Evolutionary conservation across 2,113 vertebrate genomes (phyloP), one percentile per base, ranked within the genome.

Genomic region (Coreoperca whiteheadi): DNA sequence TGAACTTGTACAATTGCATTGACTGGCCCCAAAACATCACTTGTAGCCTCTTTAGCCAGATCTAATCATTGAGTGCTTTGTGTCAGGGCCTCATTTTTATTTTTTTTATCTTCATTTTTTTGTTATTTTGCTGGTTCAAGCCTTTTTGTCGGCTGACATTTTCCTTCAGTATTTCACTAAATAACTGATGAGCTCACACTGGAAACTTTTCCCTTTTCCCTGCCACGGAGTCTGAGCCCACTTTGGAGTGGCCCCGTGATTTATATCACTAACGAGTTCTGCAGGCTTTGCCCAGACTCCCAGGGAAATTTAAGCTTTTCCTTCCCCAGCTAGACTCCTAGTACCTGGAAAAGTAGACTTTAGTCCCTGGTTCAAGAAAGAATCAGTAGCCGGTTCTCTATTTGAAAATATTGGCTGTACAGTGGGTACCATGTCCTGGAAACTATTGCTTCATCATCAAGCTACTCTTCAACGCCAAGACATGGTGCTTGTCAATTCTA

Each of bases 131-230:
- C 75, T 84, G 59, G 75, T 84, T 89, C 41, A 39, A 68, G 34
- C 74, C 61, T 77, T 85, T 82, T 81, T 85, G 78, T 64, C 67
- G 59, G 68, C 88, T 93, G 89, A 88, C 89, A 93, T 94, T 95
- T 95, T 94, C 92, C 93, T 77, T 89, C 80, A 86, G 77, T 94
- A 88, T 92, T 95, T 91, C 74, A 92, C 87, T 73, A 88, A 95
- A 95, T 91, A 94, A 93, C 90, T 94, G 89, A 96, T 97, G 94
- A 96, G 87, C 91, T 96, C 95, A 96, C 82, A 81, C 70, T 95
- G 96, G 95, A 96, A 96, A 96, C 78, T 95, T 96, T 95, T 94
- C 90, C 86, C 53, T 81, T 88, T 85, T 84, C 84, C 85, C 79
- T 91, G 90, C 89, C 91, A 93, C 92, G 79, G 92, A 95, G 85